Evolutionary conservation across 2,113 vertebrate species (phyloP).

Genomic region (Ceyx margarethae): DNA sequence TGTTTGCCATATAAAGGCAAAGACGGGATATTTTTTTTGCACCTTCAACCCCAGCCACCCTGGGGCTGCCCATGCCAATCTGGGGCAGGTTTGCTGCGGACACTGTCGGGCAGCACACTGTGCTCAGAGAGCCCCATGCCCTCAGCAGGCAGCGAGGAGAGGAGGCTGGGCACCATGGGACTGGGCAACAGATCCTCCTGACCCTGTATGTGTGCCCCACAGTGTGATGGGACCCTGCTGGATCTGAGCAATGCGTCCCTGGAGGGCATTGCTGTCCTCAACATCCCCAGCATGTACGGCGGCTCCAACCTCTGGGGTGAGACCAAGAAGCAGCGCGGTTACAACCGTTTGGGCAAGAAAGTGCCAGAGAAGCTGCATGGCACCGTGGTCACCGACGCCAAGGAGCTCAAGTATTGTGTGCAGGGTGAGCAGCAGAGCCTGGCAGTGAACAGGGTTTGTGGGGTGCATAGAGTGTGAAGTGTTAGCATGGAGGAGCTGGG

Average conservation of each 20-base stretch:
- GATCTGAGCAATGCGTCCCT: conserved; percentile 89
- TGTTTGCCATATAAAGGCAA: neutral
- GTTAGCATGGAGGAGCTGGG: neutral
- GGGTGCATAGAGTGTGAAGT: accelerated
- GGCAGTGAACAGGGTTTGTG: accelerated
- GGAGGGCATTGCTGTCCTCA: conserved; percentile 92
- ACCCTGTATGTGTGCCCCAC: accelerated
- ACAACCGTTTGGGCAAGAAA: conserved; percentile 89
- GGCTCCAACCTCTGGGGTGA: conserved; percentile 96
- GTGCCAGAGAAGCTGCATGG: conserved; percentile 67
- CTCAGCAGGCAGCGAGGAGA: accelerated
- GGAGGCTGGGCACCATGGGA: accelerated
- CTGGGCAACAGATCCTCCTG: neutral
- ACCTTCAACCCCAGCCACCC: neutral
- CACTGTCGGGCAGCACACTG: accelerated
- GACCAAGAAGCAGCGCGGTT: conserved; percentile 86
- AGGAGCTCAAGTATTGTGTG: conserved; percentile 91
- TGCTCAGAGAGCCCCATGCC: accelerated
- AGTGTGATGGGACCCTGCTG: conserved; percentile 90
- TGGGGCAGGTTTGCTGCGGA: neutral
- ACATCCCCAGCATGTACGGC: conserved; percentile 97
- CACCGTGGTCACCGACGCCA: conserved; percentile 83
- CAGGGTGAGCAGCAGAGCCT: conserved; percentile 81
- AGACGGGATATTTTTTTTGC: neutral
- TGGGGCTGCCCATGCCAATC: accelerated